A percentile compares a stretch with the other conserved stretches of the same genome.
Conservation (phyloP, 2,888 invertebrate genomes). For the Mythimna lalbum region DNA sequence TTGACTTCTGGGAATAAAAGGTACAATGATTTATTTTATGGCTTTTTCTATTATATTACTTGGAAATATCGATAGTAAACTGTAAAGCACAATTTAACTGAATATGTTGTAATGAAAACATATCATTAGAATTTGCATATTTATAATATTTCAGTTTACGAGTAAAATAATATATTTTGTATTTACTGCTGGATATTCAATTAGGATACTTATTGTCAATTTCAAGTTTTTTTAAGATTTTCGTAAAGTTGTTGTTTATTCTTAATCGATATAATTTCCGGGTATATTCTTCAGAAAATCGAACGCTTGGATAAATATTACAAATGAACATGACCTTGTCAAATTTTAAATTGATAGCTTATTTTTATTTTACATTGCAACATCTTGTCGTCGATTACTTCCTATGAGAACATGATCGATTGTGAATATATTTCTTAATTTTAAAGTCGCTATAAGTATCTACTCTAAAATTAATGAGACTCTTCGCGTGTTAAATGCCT, state of each 20-base stretch:
- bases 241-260: conserved; percentile 7
- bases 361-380: conserved; percentile 24
- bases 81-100: not conserved
- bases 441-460: no score
- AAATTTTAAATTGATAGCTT: conserved; percentile 8
- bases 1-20: not conserved
- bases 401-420: not conserved
- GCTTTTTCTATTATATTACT: not conserved
- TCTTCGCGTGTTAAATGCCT: not conserved
- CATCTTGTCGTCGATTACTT: conserved; percentile 12
- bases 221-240: conserved; percentile 8
- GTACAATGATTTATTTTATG: not conserved
- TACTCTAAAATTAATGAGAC: no score
- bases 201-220: not conserved
- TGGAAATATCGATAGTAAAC: not conserved
- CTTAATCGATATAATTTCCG: conserved; percentile 20
- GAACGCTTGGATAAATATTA: conserved; percentile 16
- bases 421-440: not conserved
- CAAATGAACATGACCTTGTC: conserved; percentile 9
- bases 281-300: conserved; percentile 15
- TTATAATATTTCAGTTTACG: not conserved
- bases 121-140: not conserved
- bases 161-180: conserved; percentile 1
- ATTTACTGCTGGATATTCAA: not conserved
- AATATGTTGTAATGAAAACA: conserved; percentile 12